A percentile compares a stretch with the other conserved stretches of the same genome.
These are phyloP conservation scores for Leptatherina wallacei DNA, from an alignment of 2,797 vertebrate species.

Conservation along the genomic window DNA sequence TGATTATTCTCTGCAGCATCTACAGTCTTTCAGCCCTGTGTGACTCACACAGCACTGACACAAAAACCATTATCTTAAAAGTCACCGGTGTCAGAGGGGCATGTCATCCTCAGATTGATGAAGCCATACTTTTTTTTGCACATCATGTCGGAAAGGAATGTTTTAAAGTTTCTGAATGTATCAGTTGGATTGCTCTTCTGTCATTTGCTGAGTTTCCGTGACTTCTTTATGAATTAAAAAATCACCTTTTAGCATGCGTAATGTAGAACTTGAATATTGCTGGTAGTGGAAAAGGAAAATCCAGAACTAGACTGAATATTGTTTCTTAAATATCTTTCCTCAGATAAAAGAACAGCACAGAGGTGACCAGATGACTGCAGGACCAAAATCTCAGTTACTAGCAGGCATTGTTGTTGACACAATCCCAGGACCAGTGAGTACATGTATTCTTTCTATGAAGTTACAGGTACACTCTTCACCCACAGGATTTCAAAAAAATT, in stretches of 20 bases:
- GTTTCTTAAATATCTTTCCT: conserved; percentile 2
- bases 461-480: neutral
- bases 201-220: neutral
- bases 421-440: conserved; percentile 90
- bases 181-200: neutral
- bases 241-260: neutral
- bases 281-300: neutral
- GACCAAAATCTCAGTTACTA: conserved; percentile 93
- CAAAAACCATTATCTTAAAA: neutral
- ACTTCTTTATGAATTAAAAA: neutral
- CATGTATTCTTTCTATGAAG: neutral
- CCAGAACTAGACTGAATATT: neutral
- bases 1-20: neutral
- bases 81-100: neutral
- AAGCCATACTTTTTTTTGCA: neutral
- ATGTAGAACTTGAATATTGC: neutral
- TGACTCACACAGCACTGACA: neutral
- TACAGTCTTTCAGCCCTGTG: neutral
- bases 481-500: neutral
- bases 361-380: conserved; percentile 92
- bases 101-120: neutral
- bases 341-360: conserved; percentile 96
- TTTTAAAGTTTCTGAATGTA: neutral
- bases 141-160: neutral
- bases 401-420: conserved; percentile 94